phyloP scores from a whole-genome alignment of 2,113 vertebrate species.

The Sporophila hypoxantha region DNA sequence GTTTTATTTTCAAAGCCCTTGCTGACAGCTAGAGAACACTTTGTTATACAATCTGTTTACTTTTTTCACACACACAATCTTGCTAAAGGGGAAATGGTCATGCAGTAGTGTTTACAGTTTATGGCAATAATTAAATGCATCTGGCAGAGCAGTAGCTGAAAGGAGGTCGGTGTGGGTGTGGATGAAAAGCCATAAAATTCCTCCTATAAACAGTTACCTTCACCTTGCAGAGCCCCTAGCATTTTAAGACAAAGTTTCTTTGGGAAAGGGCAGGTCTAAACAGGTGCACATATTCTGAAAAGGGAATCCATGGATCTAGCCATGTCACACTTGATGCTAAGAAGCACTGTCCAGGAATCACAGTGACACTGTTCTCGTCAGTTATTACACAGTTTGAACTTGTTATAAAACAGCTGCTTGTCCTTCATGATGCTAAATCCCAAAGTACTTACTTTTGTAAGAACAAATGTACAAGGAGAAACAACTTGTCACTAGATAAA shows the following conservation, averaged over 20 bases:
- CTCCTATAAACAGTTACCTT: conserved; percentile 50
- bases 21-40: conserved; percentile 80
- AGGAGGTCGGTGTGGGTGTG: conserved; percentile 8
- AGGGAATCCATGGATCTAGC: background rate
- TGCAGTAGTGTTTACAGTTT: conserved; percentile 51
- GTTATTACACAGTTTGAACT: background rate
- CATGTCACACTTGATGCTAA: background rate
- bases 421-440: background rate
- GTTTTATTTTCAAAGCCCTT: conserved; percentile 80
- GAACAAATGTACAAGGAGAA: background rate
- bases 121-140: conserved; percentile 71
- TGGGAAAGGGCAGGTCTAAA: conserved; percentile 37
- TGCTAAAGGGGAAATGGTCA: conserved; percentile 67
- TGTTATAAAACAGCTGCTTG: conserved; percentile 2
- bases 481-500: background rate
- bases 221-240: background rate
- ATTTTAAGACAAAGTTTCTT: conserved; percentile 8
- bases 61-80: conserved; percentile 64
- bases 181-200: conserved; percentile 21
- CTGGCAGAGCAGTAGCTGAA: conserved; percentile 50
- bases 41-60: conserved; percentile 82
- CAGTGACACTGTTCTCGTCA: background rate
- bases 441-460: background rate
- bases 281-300: conserved; percentile 51
- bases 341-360: background rate